phyloP scores from a whole-genome alignment of 2,113 vertebrate species.

The Thinocorus orbignyianus region DNA sequence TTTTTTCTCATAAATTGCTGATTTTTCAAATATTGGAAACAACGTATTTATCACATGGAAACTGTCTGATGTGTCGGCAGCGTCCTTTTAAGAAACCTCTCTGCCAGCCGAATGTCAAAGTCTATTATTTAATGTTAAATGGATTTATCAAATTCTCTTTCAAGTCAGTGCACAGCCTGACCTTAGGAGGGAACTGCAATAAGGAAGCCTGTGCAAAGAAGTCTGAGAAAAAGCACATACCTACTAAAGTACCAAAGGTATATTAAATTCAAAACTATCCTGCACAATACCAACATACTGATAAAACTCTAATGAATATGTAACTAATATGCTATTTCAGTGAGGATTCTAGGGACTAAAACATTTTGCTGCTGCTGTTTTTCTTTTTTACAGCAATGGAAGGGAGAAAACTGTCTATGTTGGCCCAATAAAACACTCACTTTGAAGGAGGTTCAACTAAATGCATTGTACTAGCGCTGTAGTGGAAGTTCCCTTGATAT shows the following conservation, averaged over 20 bases:
- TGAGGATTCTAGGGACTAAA: background rate
- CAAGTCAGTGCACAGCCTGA: background rate
- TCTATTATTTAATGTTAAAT: background rate
- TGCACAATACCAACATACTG: background rate
- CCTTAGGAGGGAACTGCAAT: background rate
- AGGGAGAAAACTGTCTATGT: background rate
- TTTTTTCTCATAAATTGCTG: background rate
- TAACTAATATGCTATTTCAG: background rate
- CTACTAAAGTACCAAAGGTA: background rate
- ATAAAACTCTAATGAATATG: background rate
- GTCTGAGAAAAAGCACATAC: background rate
- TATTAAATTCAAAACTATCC: background rate
- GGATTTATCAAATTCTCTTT: background rate
- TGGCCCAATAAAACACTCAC: background rate
- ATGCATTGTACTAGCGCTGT: background rate
- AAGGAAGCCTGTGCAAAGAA: background rate
- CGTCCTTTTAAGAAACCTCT: background rate
- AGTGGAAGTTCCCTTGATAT: background rate
- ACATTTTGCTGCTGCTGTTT: background rate
- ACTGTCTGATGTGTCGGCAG: background rate
- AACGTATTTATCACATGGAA: background rate
- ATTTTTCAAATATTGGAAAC: background rate
- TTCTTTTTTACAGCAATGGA: background rate
- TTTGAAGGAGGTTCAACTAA: background rate
- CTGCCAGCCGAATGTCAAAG: background rate